Percentiles rank a stretch among this genome's conserved stretches.
Conservation (phyloP, 2,113 vertebrate genomes). For the Neofelis nebulosa region DNA sequence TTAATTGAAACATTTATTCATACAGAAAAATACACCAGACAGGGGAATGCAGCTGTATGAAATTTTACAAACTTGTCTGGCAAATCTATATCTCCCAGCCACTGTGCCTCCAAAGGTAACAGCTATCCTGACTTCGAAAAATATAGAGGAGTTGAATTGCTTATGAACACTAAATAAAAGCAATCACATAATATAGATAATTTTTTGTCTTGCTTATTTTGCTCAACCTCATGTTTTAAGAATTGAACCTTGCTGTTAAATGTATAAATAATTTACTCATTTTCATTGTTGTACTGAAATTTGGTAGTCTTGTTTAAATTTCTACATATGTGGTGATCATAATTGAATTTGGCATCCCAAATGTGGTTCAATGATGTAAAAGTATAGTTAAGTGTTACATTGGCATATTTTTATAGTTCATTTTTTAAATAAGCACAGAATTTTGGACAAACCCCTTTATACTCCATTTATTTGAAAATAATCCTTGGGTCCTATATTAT, state of each 20-base stretch:
- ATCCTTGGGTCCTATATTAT: neutral
- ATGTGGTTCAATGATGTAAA: neutral
- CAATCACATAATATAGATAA: neutral
- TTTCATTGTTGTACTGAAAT: neutral
- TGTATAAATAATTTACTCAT: neutral
- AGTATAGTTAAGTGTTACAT: neutral
- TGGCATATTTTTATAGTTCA: neutral
- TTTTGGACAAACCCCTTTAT: neutral
- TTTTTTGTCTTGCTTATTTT: neutral
- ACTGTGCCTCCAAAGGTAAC: neutral
- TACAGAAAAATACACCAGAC: neutral
- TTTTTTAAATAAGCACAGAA: neutral
- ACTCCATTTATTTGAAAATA: neutral
- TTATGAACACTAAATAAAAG: neutral
- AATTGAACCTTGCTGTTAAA: neutral
- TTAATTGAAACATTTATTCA: neutral
- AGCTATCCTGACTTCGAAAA: neutral
- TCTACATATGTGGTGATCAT: neutral
- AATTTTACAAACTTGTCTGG: neutral
- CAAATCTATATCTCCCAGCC: too few relatives aligned
- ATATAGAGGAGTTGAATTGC: neutral
- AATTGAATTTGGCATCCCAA: neutral
- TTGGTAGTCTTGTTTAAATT: neutral
- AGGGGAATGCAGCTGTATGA: neutral
- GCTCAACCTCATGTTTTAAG: neutral